Conservation (phyloP, 2,113 vertebrate genomes). For the Gallinago media region DNA sequence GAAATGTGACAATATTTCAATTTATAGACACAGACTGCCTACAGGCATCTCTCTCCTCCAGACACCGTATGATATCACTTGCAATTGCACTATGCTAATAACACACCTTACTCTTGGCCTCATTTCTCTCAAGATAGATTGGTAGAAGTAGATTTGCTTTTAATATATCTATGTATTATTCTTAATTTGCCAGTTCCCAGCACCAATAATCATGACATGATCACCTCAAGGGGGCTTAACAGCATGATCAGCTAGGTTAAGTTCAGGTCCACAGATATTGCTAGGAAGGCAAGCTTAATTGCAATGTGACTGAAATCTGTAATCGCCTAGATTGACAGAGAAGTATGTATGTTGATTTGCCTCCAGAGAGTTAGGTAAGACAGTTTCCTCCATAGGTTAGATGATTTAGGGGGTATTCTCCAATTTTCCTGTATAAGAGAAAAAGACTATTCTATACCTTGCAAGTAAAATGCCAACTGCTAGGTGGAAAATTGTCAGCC, state of each 20-base stretch:
- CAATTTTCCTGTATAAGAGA: not conserved
- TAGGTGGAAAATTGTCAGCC: not conserved
- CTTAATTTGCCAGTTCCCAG: not conserved
- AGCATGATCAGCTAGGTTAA: not conserved
- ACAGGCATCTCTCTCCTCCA: conserved; percentile 8
- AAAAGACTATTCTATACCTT: not conserved
- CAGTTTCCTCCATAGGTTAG: not conserved
- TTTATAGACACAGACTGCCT: not conserved
- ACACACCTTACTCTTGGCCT: not conserved
- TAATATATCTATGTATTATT: not conserved
- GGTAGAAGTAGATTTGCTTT: not conserved
- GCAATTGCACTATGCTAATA: not conserved
- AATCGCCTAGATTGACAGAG: not conserved
- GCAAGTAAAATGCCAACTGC: not conserved
- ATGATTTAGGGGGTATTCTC: not conserved
- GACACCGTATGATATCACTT: not conserved
- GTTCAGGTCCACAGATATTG: not conserved
- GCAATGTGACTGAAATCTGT: not conserved
- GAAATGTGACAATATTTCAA: not conserved
- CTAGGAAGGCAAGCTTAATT: not conserved
- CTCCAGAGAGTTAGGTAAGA: not conserved
- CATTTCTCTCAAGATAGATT: not conserved
- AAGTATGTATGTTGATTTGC: not conserved
- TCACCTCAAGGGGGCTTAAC: not conserved
- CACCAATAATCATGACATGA: not conserved